Base-by-base conservation (phyloP, 2,797 vertebrate species). In the Sebastiscus albofasciatus region DNA sequence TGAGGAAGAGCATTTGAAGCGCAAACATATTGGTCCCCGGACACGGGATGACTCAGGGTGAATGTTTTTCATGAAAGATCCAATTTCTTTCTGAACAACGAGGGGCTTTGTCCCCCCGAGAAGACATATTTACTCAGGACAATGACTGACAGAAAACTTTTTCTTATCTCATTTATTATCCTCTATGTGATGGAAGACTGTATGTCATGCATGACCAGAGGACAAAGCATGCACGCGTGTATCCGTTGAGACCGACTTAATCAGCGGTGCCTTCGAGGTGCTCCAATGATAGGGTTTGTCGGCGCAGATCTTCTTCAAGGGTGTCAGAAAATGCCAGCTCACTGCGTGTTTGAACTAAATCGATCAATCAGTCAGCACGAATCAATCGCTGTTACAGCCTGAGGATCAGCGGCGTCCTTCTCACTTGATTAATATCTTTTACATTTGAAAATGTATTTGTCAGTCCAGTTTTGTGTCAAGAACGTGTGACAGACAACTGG, bases 291-390 rank as follows among this genome's bases (percentile, higher is more conserved):
- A 13, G 46, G 59, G 18, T 87, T 74, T 87, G 91, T 85, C 84
- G 1, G 8, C 2, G 18, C 9, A 22, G 36, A 77, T 90, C 75
- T 83, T 73, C 72, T 31, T 82, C 60, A 82, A 67, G n/a, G 68
- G 79, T 77, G 79, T 81, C 71, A 83, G 78, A 77, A 88, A 92
- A 93, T 89, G 85, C 76, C 82, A 90, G 59, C 62, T 92, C 82
- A 56, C 79, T 83, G 65, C 68, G 72, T 66, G 56, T 85, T 88
- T 85, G 52, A 82, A 74, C 80, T 58, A 82, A 89, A 82, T 90
- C 88, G 86, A 84, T 93, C 87, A 90, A 74, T 90, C 80, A 81
- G 83, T 92, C 87, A 33, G 14, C 6, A 56, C 5, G 11, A 91
- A 90, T 93, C 75, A 87, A 67, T 89, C 71, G 26, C 76, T 1